Evolutionary conservation across 2,113 vertebrate species (phyloP), one percentile per base, ranked within the genome.

Genomic region (Erinaceus europaeus): DNA sequence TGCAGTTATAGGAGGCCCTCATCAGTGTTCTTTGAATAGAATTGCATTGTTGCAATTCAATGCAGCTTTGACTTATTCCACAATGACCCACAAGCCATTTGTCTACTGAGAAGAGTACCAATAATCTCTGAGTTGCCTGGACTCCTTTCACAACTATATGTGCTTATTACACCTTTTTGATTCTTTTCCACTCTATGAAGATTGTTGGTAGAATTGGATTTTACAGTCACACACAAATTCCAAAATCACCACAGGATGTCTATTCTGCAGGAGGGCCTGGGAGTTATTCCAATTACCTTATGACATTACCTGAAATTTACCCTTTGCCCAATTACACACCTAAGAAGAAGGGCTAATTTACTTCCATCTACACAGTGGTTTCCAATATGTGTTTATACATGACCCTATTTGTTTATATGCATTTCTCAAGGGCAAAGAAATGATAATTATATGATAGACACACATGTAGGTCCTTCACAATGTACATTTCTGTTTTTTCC

Each of bases 371-470:
- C 36, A 53, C 27, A 2, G 20, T 0, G 1, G 72, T 57, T 74
- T 59, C 44, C 5, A 25, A 14, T 29, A 29, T 0, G 0, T 46
- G 83, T 42, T 38, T 9, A 15, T n/a, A n/a, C n/a, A n/a, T n/a
- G n/a, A n/a, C n/a, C n/a, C n/a, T 50, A 23, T 4, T 1, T n/a
- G 34, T 14, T 44, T 4, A 1, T 9, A 11, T 2, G 1, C 34
- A 62, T 29, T 62, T 83, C 67, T 32, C 1, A 5, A 42, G 1
- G 44, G 53, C 65, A 78, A 42, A 67, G 48, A 55, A 80, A 46
- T 2, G 55, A 71, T 65, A 61, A 75, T 84, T 80, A 65, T n/a
- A 23, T 0, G 27, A 84, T 0, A 88, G 74, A 52, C 61, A 12
- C 0, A 0, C 0, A 0, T 65, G 42, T 59, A 42, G 42, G 65